Percentiles rank a stretch among this genome's conserved stretches.
Evolutionary conservation across 35 echinoderm and acorn worm genomes (phyloP).

Genomic region (Amphiura filiformis): DNA sequence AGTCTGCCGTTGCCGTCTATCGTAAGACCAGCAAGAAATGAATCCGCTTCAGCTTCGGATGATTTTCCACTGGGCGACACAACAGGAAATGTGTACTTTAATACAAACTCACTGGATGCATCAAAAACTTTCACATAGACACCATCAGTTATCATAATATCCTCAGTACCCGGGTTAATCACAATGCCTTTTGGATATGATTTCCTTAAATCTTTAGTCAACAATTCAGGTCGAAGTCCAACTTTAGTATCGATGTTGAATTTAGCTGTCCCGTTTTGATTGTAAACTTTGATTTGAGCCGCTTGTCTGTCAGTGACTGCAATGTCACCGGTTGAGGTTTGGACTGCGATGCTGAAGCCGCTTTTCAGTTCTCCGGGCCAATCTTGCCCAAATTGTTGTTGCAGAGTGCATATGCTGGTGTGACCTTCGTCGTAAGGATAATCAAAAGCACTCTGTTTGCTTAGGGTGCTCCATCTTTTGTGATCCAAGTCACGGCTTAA

Average conservation of each 20-base stretch:
- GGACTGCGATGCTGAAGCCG: background rate
- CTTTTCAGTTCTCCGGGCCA: background rate
- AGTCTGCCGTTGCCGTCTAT: background rate
- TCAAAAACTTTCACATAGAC: background rate
- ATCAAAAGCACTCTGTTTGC: background rate
- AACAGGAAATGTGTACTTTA: background rate
- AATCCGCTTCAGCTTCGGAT: background rate
- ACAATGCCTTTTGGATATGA: background rate
- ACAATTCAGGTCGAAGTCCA: background rate
- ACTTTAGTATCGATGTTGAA: background rate
- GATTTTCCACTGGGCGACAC: background rate
- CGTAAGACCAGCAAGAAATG: background rate
- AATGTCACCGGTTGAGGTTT: background rate
- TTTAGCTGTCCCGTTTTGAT: background rate
- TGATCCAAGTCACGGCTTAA: too few species aligned
- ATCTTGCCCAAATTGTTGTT: background rate
- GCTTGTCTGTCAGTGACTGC: background rate
- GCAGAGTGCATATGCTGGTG: background rate
- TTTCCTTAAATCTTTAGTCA: background rate
- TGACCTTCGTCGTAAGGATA: background rate
- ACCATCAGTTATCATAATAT: constrained; percentile 1
- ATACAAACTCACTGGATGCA: background rate
- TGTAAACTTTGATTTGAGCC: background rate
- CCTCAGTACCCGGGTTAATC: background rate
- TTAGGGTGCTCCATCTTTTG: background rate